Base-by-base conservation (phyloP, 2,888 invertebrate genomes). In the Campoplex nolae region DNA sequence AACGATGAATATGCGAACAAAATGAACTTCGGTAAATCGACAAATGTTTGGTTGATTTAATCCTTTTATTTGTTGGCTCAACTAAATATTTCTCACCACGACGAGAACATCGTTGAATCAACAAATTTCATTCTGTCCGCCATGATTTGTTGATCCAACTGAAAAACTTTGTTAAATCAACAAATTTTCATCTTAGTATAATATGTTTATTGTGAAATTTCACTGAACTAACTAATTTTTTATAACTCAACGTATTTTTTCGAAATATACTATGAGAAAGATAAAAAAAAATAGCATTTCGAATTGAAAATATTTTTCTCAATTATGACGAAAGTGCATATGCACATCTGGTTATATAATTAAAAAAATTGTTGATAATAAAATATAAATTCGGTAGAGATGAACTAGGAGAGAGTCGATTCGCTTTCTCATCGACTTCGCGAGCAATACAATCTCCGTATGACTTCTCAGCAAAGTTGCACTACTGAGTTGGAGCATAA, bases 391-490 rank as follows among this genome's bases (percentile, higher is more conserved):
- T 45, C 6, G 45, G 4, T 45, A 2, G 45, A 9, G 67, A 68
- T 48, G 16, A 18, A 28, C 16, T 4, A 38, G 16, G 45, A 68
- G 71, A 32, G 62, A 70, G 45, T 84, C 82, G 85, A 85, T 85
- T 77, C 45, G 86, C 83, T 86, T 83, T 76, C 79, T 79, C 82
- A 74, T 79, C 71, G 73, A 54, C 71, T 73, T 38, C 35, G n/a
- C 51, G 6, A 18, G 48, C 51, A 18, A 45, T 18, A 8, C 45
- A 45, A 54, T 58, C 79, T 75, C 23, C 77, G 32, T 58, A 58
- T 71, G 70, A 58, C 45, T 70, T 70, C 75, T 70, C 23, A 58
- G 58, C 62, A 62, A 78, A 68, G 48, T 81, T 70, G 11, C 45
- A 18, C 70, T n/a, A 45, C 38, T 45, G 42, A 51, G 75, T n/a